Conservation (phyloP, 2,113 vertebrate genomes). For the Hemiscyllium ocellatum region DNA sequence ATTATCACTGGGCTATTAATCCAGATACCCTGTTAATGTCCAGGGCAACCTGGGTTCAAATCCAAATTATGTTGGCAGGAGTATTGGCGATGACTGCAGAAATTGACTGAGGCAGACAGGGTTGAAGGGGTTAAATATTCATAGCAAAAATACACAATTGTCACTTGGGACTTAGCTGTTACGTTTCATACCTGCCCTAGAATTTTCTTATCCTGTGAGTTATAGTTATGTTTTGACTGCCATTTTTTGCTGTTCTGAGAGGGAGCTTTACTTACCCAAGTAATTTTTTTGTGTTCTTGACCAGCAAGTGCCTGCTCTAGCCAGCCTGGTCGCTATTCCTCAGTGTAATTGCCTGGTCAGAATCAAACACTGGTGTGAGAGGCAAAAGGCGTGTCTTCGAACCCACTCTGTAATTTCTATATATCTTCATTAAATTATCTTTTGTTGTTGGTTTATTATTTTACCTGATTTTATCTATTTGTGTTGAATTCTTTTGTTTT, state of each 20-base stretch:
- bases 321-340: neutral
- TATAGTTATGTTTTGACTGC: neutral
- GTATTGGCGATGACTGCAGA: neutral
- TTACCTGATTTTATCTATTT: neutral
- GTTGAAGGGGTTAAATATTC: neutral
- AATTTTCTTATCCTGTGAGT: neutral
- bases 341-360: neutral
- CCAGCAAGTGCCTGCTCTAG: neutral
- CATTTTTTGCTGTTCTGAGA: neutral
- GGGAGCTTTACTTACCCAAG: neutral
- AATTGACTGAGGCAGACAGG: neutral
- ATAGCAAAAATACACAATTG: neutral
- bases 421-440: neutral
- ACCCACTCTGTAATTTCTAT: neutral
- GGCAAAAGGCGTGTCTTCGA: neutral
- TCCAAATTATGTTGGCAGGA: neutral
- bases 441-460: neutral
- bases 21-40: no score
- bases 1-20: no score
- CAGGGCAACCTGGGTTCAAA: no score
- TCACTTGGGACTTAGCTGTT: neutral
- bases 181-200: neutral
- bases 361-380: neutral
- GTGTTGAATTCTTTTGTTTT: neutral
- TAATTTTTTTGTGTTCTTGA: neutral